Evolutionary conservation across 2,888 invertebrate genomes (phyloP), one percentile per base, ranked within the genome.

Genomic region (Morpho deidamia): DNA sequence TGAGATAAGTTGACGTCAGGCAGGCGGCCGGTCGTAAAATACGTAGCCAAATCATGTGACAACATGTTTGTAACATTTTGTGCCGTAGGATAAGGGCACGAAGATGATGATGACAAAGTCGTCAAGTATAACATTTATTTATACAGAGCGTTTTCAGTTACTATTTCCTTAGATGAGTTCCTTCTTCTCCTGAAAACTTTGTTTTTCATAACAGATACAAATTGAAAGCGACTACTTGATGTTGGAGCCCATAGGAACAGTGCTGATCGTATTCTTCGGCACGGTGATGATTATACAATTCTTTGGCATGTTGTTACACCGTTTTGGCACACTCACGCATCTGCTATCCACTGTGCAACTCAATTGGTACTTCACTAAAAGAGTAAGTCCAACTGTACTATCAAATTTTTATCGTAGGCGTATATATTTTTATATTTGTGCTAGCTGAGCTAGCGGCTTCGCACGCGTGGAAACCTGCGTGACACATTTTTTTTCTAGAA

Each of bases 191-290:
- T 23, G 3, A 5, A 23, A 12, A 2, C 23, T 7, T 41, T 10
- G 41, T 42, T 7, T 38, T 14, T 40, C n/a, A 23, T 23, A n/a
- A 11, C 40, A 67, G 65, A 59, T 67, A 10, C 92, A 91, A 63
- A 93, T 97, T 56, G 90, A 93, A 0, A 96, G 95, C 78, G 96
- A 96, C 69, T 97, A 96, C 75, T 89, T 98, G 11, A 96, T 96
- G 86, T 83, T 98, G 77, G 98, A 99, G 81, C 98, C 98, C 0
- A 98, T 98, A 64, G 97, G 99, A 78, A 92, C 99, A 14, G 95
- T 99, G 11, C 98, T 99, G 78, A 95, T 99, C 58, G 93, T 97
- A 78, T 98, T 99, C 92, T 99, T 99, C 88, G 98, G 97, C 7
- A 89, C 96, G 44, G 98, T 99, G 83, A 92, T 99, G 84, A 78